A percentile compares a stretch with the other conserved stretches of the same genome.
Evolutionary conservation across 2,888 invertebrate species (phyloP).

Genomic region (Nymphalis polychloros): DNA sequence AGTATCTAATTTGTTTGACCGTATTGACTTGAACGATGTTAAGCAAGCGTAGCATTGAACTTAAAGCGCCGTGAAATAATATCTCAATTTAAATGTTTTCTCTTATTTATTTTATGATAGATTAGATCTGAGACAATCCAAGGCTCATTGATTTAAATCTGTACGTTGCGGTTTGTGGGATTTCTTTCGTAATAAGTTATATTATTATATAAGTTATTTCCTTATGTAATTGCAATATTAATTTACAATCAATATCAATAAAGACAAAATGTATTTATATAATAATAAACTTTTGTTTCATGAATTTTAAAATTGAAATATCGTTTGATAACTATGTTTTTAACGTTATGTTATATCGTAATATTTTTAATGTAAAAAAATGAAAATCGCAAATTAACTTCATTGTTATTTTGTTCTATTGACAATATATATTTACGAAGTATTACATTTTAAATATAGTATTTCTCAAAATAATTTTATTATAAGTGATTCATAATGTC

Average conservation of each 20-base stretch:
- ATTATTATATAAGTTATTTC: slow-evolving; percentile 7
- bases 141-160: slow-evolving; percentile 23
- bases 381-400: too few relatives aligned
- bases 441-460: too few relatives aligned
- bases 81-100: slow-evolving; percentile 30
- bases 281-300: too few relatives aligned
- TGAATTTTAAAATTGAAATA: too few relatives aligned
- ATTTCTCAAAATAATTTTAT: neutral
- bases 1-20: slow-evolving; percentile 39
- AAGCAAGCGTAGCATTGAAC: slow-evolving; percentile 41
- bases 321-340: too few relatives aligned
- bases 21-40: slow-evolving; percentile 27
- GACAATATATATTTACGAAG: too few relatives aligned
- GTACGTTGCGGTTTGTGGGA: slow-evolving; percentile 16
- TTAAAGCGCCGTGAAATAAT: slow-evolving; percentile 38
- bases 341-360: too few relatives aligned
- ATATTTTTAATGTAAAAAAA: too few relatives aligned
- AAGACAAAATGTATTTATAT: too few relatives aligned
- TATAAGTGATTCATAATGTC: slow-evolving; percentile 4
- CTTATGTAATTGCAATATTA: neutral
- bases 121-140: slow-evolving; percentile 18
- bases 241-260: too few relatives aligned
- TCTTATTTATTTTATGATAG: slow-evolving; percentile 20
- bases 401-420: too few relatives aligned
- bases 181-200: slow-evolving; percentile 10